Evolutionary conservation across 1,140 invertebrate genomes (phyloP).

Genomic region (Drosophila baimaii): DNA sequence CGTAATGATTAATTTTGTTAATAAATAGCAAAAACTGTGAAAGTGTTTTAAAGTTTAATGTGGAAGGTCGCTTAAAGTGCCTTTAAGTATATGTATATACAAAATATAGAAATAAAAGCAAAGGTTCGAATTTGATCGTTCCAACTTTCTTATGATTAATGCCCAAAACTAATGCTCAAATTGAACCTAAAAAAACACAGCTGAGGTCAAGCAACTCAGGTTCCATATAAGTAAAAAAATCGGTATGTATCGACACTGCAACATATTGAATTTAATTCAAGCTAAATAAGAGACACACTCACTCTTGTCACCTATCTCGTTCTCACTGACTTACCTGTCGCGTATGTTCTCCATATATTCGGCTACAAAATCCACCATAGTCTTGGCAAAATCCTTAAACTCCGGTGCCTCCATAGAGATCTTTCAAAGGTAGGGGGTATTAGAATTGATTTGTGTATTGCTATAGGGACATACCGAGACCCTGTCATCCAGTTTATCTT

Average conservation of each 20-base stretch:
- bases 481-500: slow-evolving; percentile 75
- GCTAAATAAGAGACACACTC: slow-evolving; percentile 26
- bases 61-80: slow-evolving; percentile 49
- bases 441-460: neutral
- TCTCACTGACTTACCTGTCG: slow-evolving; percentile 89
- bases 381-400: slow-evolving; percentile 91
- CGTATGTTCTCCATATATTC: slow-evolving; percentile 94
- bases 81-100: slow-evolving; percentile 1
- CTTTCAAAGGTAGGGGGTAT: slow-evolving; percentile 42
- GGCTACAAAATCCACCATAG: slow-evolving; percentile 92
- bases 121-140: slow-evolving; percentile 8
- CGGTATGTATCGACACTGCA: slow-evolving; percentile 11
- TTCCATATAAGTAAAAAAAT: slow-evolving; percentile 30
- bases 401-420: slow-evolving; percentile 90
- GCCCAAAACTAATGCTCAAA: slow-evolving; percentile 48
- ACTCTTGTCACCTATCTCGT: slow-evolving; percentile 1
- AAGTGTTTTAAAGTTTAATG: slow-evolving; percentile 26
- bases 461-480: slow-evolving; percentile 72
- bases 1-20: slow-evolving; percentile 26
- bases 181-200: slow-evolving; percentile 5
- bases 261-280: slow-evolving; percentile 47
- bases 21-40: slow-evolving; percentile 14
- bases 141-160: slow-evolving; percentile 56
- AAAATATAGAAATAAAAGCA: no score
- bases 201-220: slow-evolving; percentile 51